Conservation (phyloP, 2,797 vertebrate species). For the Trachops cirrhosus region DNA sequence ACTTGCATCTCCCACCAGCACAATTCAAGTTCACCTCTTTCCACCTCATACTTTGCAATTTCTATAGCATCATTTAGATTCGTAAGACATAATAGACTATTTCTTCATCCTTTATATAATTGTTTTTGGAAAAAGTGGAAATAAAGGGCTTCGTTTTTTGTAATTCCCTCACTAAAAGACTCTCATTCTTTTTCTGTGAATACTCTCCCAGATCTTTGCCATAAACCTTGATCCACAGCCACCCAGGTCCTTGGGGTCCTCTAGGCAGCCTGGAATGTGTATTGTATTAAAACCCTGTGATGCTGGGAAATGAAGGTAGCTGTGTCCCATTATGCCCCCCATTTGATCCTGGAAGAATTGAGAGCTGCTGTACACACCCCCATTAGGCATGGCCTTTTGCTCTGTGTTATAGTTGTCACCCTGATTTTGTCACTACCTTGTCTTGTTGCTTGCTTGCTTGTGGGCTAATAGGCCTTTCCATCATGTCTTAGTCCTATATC, state of each 20-base stretch:
- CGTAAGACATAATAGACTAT: background rate
- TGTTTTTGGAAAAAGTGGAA: background rate
- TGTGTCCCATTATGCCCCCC: rapidly evolving
- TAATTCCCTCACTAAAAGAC: background rate
- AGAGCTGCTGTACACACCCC: background rate
- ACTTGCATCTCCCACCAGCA: too few species aligned
- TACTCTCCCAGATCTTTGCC: background rate
- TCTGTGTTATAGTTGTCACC: too few species aligned
- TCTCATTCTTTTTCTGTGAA: background rate
- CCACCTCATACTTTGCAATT: background rate
- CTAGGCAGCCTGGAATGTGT: background rate
- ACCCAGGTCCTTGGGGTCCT: background rate
- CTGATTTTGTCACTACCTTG: background rate
- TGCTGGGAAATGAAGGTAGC: background rate
- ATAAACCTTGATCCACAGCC: background rate
- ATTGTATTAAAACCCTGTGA: background rate
- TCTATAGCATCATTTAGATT: background rate
- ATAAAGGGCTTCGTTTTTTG: background rate
- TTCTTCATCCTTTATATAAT: background rate
- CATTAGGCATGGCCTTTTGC: background rate
- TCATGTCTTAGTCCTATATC: background rate
- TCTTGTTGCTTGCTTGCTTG: background rate
- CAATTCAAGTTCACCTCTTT: background rate
- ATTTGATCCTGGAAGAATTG: background rate
- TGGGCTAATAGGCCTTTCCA: background rate